phyloP scores from a whole-genome alignment of 2,888 invertebrate genomes.

The Diplolepis rosae region DNA sequence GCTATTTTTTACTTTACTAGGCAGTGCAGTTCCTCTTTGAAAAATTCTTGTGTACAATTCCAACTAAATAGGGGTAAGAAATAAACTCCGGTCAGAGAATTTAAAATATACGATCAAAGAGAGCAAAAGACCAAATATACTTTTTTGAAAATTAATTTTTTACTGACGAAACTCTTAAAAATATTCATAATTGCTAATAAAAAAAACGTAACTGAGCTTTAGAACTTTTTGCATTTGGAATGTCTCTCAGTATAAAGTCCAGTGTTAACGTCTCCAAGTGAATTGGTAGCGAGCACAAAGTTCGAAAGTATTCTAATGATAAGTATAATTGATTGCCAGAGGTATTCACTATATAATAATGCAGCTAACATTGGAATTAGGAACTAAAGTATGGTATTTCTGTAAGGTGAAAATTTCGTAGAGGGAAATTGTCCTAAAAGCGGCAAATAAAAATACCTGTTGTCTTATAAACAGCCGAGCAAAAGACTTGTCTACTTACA shows the following conservation, averaged over 20 bases:
- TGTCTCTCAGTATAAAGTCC: slow-evolving; percentile 11
- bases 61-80: neutral
- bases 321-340: slow-evolving; percentile 30
- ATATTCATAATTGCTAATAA: neutral
- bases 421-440: neutral
- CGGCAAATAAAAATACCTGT: neutral
- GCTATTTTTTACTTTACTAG: slow-evolving; percentile 8
- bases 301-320: slow-evolving; percentile 27
- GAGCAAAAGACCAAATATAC: slow-evolving; percentile 17
- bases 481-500: slow-evolving; percentile 36
- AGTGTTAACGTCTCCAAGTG: neutral
- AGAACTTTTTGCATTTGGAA: neutral
- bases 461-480: slow-evolving; percentile 27
- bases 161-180: neutral
- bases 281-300: neutral
- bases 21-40: neutral
- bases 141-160: slow-evolving; percentile 1
- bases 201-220: neutral
- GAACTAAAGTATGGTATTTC: slow-evolving; percentile 5
- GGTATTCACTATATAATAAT: slow-evolving; percentile 29
- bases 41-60: neutral
- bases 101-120: too few relatives aligned
- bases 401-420: slow-evolving; percentile 2
- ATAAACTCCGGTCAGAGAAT: too few relatives aligned
- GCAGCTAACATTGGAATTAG: slow-evolving; percentile 22